These are phyloP conservation scores for Acrobasis suavella DNA, from an alignment of 2,888 invertebrate species.

Conservation along the genomic window DNA sequence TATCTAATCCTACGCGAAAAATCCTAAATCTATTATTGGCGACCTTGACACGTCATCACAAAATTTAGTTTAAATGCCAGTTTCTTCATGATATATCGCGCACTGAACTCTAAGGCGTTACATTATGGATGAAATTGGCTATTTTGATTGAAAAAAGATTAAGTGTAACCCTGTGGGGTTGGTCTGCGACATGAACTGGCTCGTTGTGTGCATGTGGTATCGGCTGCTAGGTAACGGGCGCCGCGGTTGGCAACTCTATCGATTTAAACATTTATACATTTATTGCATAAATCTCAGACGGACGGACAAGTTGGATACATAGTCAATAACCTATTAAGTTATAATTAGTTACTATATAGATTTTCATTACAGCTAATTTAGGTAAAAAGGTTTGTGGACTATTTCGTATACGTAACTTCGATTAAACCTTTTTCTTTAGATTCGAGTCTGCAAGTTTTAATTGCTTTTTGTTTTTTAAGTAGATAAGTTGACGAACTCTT, in stretches of 20 bases:
- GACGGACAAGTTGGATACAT: not conserved
- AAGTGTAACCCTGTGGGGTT: not conserved
- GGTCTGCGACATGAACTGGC: not conserved
- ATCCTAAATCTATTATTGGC: conserved; percentile 12
- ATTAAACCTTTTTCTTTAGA: too few relatives aligned
- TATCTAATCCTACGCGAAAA: conserved; percentile 1
- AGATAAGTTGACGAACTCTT: too few relatives aligned
- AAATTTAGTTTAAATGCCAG: not conserved
- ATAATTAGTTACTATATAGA: not conserved
- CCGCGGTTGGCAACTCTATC: not conserved
- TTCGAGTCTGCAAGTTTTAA: too few relatives aligned
- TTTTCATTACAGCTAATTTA: too few relatives aligned
- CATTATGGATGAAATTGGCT: not conserved
- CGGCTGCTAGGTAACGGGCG: not conserved
- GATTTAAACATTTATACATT: not conserved
- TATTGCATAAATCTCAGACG: not conserved
- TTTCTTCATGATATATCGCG: not conserved
- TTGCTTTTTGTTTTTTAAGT: too few relatives aligned
- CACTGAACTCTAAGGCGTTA: conserved; percentile 1
- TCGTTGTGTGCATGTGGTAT: not conserved
- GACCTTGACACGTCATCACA: conserved; percentile 18
- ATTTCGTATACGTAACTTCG: too few relatives aligned
- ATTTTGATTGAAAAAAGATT: not conserved
- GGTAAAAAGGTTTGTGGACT: too few relatives aligned
- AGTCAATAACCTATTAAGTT: not conserved